Conservation (phyloP, 2,888 invertebrate genomes). For the Helicoverpa assulta region DNA sequence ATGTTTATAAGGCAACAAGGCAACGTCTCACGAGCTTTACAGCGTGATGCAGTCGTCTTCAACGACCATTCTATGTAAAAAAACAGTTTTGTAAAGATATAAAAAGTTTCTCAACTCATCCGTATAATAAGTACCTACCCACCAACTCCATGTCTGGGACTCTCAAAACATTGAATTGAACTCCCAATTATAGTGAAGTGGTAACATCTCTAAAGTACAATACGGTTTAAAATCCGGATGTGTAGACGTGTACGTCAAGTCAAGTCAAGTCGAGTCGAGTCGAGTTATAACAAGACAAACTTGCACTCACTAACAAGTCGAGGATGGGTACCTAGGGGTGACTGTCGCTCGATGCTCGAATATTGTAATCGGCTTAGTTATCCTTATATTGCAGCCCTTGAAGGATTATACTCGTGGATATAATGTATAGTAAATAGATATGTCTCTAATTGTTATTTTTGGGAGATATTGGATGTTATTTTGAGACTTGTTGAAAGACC, state of each 20-base stretch:
- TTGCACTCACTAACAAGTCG: conserved; percentile 79
- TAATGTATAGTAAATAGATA: conserved; percentile 24
- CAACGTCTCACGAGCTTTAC: background rate
- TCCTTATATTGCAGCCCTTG: conserved; percentile 69
- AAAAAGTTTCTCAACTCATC: background rate
- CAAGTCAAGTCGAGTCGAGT: conserved; percentile 25
- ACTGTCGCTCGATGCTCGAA: conserved; percentile 68
- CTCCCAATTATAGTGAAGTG: conserved; percentile 60
- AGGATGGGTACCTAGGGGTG: conserved; percentile 62
- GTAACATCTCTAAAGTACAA: conserved; percentile 54
- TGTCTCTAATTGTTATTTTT: conserved; percentile 18
- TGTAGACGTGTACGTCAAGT: conserved; percentile 68
- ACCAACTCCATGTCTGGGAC: background rate
- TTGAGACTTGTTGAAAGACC: background rate
- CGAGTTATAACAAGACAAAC: conserved; percentile 82
- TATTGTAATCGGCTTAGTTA: conserved; percentile 82
- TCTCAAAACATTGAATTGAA: conserved; percentile 20
- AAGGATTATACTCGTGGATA: conserved; percentile 50
- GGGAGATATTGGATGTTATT: background rate
- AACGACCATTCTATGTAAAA: background rate
- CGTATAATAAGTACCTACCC: background rate
- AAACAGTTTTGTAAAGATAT: too few relatives aligned
- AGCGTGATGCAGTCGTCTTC: background rate
- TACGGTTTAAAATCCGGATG: conserved; percentile 63
- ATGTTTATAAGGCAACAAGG: background rate